Base-by-base conservation (phyloP, 30 jellyfish, hydroid and myxozoan genomes). In the Cassiopea xamachana region DNA sequence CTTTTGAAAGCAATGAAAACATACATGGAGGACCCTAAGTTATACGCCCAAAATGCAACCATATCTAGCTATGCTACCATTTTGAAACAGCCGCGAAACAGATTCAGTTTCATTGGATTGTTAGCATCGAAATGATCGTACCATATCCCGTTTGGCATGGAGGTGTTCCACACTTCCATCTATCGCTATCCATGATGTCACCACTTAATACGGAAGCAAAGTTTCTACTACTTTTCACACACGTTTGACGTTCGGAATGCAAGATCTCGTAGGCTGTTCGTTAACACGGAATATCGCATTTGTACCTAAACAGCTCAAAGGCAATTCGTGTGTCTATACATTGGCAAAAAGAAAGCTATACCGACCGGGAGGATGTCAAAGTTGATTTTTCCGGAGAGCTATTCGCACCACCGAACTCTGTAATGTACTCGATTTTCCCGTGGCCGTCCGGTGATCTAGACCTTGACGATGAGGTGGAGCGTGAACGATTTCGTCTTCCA, bases 381-480 rank as follows among this genome's bases (percentile, higher is more conserved):
- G 46, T 79, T 69, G 89, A 86, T 87, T 94, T 90, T 46, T 64
- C 91, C 69, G 93, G 92, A 55, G 92, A 75, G 73, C 48, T 79
- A 89, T 89, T 72, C 16, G 86, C 96, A 90, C 97, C 96, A 64
- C 97, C 99, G 90, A 95, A 95, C 69, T 95, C 99, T 49, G 99
- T 95, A 88, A 95, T 95, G 93, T 86, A 95, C 73, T 95, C 99
- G 62, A 95, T 83, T 73, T 91, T 81, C 64, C 97, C 99, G 44
- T 87, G 97, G 16, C 81, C 83, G 43, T 77, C 92, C 46, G 98
- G 98, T n/a, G 98, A 89, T n/a, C 87, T 90, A 50, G 97, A 88
- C 12, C 96, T 92, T 17, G 98, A 90, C 7, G 98, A 94, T 18
- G 97, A 79, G 15, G 39, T 27, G 39, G 99, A 95, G 8, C 92